Evolutionary conservation across 2,888 invertebrate species (phyloP).

Genomic region (Trichopoda pennipes): DNA sequence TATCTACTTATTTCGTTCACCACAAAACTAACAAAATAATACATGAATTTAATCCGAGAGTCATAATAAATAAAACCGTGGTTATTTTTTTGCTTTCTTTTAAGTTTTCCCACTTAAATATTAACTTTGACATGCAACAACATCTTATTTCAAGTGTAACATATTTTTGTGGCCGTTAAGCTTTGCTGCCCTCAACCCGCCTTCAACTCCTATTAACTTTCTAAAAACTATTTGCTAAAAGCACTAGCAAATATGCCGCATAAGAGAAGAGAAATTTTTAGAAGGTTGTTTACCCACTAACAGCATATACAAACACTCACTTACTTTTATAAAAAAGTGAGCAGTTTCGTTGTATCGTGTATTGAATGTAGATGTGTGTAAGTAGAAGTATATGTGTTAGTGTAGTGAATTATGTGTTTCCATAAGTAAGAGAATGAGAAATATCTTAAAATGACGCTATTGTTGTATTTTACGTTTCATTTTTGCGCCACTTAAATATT

Average conservation of each 20-base stretch:
- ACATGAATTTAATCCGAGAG: neutral
- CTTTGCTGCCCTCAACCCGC: slow-evolving; percentile 1
- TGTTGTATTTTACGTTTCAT: slow-evolving; percentile 4
- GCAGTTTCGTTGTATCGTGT: slow-evolving; percentile 5
- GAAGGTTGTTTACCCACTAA: neutral
- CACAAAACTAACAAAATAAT: neutral
- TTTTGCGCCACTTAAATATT: slow-evolving; percentile 72
- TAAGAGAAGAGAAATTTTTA: neutral
- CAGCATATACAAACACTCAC: neutral
- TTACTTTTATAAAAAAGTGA: neutral
- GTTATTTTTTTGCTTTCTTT: neutral
- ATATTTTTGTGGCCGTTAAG: slow-evolving; percentile 65
- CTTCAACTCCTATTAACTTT: neutral
- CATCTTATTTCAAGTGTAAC: slow-evolving; percentile 62
- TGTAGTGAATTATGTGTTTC: neutral
- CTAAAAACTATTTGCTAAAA: neutral
- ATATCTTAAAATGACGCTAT: slow-evolving; percentile 31
- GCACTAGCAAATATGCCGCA: neutral
- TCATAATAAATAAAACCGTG: neutral
- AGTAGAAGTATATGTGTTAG: neutral
- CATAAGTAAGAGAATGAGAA: slow-evolving; percentile 4
- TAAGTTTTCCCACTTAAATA: slow-evolving; percentile 48
- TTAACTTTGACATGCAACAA: slow-evolving; percentile 60
- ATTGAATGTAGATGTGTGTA: no score
- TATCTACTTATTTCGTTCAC: no score